Evolutionary conservation across 2,113 vertebrate species (phyloP).

Genomic region (Orcinus orca): DNA sequence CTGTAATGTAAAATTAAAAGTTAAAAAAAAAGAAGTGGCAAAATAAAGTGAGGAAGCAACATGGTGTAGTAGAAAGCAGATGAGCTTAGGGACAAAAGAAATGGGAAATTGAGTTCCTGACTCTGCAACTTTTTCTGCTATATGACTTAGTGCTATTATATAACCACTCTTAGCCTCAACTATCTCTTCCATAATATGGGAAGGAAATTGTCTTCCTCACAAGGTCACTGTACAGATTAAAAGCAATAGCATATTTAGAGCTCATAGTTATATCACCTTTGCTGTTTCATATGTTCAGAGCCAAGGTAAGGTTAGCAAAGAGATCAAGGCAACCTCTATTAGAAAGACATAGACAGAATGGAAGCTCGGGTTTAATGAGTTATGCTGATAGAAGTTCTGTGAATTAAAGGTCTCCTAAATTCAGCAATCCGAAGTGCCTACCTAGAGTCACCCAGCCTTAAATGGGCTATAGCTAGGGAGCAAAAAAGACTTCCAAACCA

Average conservation of each 20-base stretch:
- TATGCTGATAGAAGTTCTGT: background rate
- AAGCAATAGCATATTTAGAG: background rate
- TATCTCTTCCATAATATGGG: background rate
- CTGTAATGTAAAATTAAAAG: no score
- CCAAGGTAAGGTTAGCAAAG: constrained; percentile 22
- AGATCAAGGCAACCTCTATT: background rate
- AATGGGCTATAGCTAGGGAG: background rate
- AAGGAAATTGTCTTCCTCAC: background rate
- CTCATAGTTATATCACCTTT: background rate
- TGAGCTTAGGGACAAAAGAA: background rate
- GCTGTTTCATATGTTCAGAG: background rate
- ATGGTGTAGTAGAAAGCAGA: background rate
- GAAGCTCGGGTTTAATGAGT: background rate
- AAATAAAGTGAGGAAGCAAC: background rate
- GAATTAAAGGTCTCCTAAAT: background rate
- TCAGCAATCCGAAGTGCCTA: background rate
- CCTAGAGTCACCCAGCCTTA: background rate
- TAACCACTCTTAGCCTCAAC: background rate
- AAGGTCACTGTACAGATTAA: constrained; percentile 17
- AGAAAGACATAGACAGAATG: background rate
- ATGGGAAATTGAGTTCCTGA: background rate
- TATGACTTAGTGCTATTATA: background rate
- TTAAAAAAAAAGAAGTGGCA: background rate
- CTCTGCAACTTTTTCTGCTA: background rate
- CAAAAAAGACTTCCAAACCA: background rate